Evolutionary conservation across 2,888 invertebrate species (phyloP).

Genomic region (Dendrolimus houi): DNA sequence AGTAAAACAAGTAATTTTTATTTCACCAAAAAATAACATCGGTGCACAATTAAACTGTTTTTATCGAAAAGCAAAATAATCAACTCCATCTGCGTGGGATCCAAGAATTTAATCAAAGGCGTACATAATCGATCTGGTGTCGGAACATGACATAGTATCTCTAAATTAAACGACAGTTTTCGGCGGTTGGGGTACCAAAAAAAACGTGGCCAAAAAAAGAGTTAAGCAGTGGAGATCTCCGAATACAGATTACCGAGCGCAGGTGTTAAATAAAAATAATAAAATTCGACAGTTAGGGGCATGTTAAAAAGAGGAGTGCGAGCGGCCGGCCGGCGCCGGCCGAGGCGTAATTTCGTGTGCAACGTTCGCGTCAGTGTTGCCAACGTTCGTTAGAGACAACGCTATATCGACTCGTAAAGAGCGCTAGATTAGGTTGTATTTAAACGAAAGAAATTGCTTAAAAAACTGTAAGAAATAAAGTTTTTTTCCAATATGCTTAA

Average conservation of each 20-base stretch:
- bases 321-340: conserved; percentile 69
- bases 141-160: conserved; percentile 42
- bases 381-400: conserved; percentile 34
- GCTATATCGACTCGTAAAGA: too few relatives aligned
- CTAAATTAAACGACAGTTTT: conserved; percentile 69
- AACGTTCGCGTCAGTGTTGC: conserved; percentile 30
- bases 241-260: conserved; percentile 72
- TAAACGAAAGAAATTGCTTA: too few relatives aligned
- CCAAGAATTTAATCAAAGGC: conserved; percentile 43
- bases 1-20: too few relatives aligned
- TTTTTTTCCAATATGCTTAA: too few relatives aligned
- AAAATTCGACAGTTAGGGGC: conserved; percentile 55
- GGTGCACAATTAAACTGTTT: too few relatives aligned
- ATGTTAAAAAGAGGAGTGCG: conserved; percentile 60
- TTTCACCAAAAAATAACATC: too few relatives aligned
- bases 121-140: conserved; percentile 55
- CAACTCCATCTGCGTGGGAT: conserved; percentile 1
- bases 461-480: too few relatives aligned
- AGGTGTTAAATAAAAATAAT: conserved; percentile 77
- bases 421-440: too few relatives aligned
- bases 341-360: conserved; percentile 62
- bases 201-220: conserved; percentile 64
- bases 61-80: too few relatives aligned
- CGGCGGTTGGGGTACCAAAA: conserved; percentile 41
- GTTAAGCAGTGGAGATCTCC: conserved; percentile 74